Percentiles rank a stretch among this genome's conserved stretches.
Conservation (phyloP, 2,888 invertebrate species). For the Oithona nana region DNA sequence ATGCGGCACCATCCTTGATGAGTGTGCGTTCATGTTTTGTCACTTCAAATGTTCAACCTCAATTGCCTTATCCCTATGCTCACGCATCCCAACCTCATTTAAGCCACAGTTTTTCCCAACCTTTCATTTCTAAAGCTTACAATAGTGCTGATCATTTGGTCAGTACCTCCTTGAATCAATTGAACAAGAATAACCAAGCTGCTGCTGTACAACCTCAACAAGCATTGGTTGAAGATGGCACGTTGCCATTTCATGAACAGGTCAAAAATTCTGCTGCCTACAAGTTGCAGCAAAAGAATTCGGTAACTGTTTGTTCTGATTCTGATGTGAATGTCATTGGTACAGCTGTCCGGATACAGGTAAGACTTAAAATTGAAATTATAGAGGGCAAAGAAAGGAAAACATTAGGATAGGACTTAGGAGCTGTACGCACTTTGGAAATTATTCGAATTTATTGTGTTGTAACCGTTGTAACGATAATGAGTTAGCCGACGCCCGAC, state of each 20-base stretch:
- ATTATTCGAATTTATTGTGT: too few relatives aligned
- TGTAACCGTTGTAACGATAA: too few relatives aligned
- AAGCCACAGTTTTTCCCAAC: not conserved
- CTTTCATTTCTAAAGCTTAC: not conserved
- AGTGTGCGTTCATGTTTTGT: not conserved
- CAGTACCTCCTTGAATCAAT: not conserved
- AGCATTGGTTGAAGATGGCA: not conserved
- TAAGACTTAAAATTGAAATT: too few relatives aligned
- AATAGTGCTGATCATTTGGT: not conserved
- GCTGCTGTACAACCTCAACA: too few relatives aligned
- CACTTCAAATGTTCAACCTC: too few relatives aligned
- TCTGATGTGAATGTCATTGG: not conserved
- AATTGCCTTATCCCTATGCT: not conserved
- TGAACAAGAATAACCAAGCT: not conserved
- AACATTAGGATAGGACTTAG: too few relatives aligned
- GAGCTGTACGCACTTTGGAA: too few relatives aligned
- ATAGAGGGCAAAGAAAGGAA: too few relatives aligned
- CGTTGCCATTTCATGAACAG: not conserved
- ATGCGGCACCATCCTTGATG: not conserved
- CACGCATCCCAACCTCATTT: not conserved
- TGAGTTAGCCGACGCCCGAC: too few relatives aligned
- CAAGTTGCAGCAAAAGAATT: not conserved
- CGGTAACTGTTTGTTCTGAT: not conserved
- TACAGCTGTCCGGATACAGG: not conserved
- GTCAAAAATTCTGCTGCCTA: not conserved